A percentile compares a stretch with the other conserved stretches of the same genome.
Evolutionary conservation across 2,113 vertebrate species (phyloP).

Genomic region (Channa argus): DNA sequence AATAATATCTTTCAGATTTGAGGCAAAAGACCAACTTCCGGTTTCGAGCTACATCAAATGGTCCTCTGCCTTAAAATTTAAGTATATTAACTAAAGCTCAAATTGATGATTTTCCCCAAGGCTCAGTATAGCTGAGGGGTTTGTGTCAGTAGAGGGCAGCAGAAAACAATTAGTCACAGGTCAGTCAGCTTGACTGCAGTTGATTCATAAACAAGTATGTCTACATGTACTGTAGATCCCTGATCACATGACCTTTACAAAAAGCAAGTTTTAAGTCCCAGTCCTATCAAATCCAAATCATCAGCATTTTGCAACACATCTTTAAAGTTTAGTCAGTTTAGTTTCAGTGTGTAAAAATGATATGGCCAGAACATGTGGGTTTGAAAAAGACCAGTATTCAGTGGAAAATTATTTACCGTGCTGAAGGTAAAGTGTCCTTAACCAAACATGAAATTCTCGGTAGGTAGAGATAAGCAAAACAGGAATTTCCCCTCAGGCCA

Average conservation of each 20-base stretch:
- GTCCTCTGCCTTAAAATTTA: not conserved
- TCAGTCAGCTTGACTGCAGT: not conserved
- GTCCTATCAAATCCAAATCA: not conserved
- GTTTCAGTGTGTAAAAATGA: not conserved
- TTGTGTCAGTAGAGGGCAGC: conserved; percentile 76
- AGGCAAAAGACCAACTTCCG: not conserved
- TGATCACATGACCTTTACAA: not conserved
- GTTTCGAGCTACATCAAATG: not conserved
- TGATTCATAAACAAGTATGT: not conserved
- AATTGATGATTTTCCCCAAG: not conserved
- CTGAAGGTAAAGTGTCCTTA: not conserved
- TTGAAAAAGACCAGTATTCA: not conserved
- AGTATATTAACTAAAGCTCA: not conserved
- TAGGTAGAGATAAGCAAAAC: not conserved
- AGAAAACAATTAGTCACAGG: conserved; percentile 62
- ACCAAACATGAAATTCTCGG: conserved; percentile 8
- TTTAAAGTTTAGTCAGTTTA: not conserved
- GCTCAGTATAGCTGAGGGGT: not conserved
- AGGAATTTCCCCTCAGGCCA: not conserved
- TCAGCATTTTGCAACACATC: not conserved
- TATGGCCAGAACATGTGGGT: not conserved
- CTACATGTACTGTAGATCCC: not conserved
- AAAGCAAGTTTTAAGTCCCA: not conserved
- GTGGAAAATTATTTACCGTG: not conserved
- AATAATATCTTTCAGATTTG: not conserved